phyloP scores from a whole-genome alignment of 2,797 vertebrate species.

The Melopsittacus undulatus region DNA sequence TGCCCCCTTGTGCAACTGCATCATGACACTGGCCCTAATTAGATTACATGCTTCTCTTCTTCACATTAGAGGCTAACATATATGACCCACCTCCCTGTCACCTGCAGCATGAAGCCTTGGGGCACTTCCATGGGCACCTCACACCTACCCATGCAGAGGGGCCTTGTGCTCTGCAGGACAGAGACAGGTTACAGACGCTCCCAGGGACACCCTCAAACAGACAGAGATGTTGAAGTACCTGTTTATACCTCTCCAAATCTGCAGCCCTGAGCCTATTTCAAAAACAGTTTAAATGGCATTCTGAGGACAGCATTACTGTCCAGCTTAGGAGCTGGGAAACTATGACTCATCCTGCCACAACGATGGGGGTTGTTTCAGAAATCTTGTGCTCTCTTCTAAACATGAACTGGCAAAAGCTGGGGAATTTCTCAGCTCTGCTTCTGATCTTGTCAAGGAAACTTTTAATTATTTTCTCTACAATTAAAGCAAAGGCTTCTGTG shows the following conservation, averaged over 20 bases:
- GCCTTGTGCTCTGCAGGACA: too few species aligned
- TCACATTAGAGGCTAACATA: rapidly evolving
- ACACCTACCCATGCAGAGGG: rapidly evolving
- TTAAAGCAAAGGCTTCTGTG: background rate
- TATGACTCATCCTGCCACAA: background rate
- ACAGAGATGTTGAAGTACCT: background rate
- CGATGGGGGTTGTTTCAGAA: background rate
- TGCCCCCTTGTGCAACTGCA: background rate
- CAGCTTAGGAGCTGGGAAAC: rapidly evolving
- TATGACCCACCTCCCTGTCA: background rate
- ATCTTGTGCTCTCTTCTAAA: background rate
- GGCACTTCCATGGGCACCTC: rapidly evolving
- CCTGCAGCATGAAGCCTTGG: background rate
- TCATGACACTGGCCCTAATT: background rate
- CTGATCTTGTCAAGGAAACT: background rate
- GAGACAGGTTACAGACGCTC: rapidly evolving
- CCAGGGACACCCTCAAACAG: background rate
- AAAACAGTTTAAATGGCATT: background rate
- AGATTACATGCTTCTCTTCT: background rate
- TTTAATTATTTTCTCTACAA: background rate
- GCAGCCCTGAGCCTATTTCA: background rate
- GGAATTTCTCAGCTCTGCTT: background rate
- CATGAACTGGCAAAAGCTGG: background rate
- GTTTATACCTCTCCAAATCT: background rate
- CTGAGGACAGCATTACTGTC: background rate